Base-by-base conservation (phyloP, 2,888 invertebrate genomes). In the Agrotis clavis region DNA sequence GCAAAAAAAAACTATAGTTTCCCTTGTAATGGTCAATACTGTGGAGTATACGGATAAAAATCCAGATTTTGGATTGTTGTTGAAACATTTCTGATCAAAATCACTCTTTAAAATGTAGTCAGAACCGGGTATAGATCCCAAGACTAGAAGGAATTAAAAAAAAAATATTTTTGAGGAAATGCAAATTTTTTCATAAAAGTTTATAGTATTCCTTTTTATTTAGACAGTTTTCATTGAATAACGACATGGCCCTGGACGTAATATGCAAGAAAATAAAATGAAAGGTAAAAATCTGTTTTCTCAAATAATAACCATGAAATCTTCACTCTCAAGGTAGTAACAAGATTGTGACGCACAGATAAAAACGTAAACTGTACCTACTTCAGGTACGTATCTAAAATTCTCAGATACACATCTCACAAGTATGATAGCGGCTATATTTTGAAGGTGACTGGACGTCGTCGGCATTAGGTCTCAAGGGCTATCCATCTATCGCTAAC, bases 401-500 rank as follows among this genome's bases (percentile, higher is more conserved):
- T 41, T 66, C 35, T 60, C 53, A 72, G 53, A 53, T 59, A 60
- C 2, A 45, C 51, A 19, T 53, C 19, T 7, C 56, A 69, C 41
- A 68, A 77, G 74, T 60, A 13, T 35, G 57, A 35, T 35, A 50
- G 18, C 7, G 65, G 61, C 53, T 64, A 70, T 71, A 81, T 81
- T n/a, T 71, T 81, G 78, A 79, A 65, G 61, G 66, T 47, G 77
- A 77, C 71, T 79, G 80, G 75, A 77, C 71, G 65, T 51, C 70
- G 59, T 21, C 57, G 72, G 68, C 65, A 75, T 71, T 78, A 78
- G 72, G 5, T 41, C 57, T 74, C 53, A 41, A 88, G 88, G 50
- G 67, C 78, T 81, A 87, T 87, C 79, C 74, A 87, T 88, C 81
- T 61, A 54, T 65, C 67, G 82, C 79, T 67, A 57, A 67, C 81